Percentiles rank a stretch among this genome's conserved stretches.
These are phyloP conservation scores for Drosophila neocordata DNA, from an alignment of 1,140 invertebrate genomes.

Conservation along the genomic window DNA sequence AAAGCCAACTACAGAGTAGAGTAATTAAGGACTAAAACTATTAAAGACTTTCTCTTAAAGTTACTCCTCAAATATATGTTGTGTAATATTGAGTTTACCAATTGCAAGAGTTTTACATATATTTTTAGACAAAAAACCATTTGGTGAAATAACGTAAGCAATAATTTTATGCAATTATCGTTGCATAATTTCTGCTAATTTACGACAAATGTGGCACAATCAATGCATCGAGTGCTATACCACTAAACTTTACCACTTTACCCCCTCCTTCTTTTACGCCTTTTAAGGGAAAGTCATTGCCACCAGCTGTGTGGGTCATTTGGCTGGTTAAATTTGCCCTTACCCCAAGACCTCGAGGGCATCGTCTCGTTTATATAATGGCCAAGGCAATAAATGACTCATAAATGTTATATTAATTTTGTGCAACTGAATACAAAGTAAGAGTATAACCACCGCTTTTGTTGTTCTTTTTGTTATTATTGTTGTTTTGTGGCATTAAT, in stretches of 20 bases:
- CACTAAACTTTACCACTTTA: neutral
- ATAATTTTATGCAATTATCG: conserved; percentile 53
- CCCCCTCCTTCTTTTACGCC: neutral
- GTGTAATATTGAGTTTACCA: too few relatives aligned
- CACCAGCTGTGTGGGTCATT: conserved; percentile 70
- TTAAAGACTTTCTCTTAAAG: too few relatives aligned
- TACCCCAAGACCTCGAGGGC: neutral
- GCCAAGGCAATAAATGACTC: conserved; percentile 64
- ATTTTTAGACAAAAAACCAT: conserved; percentile 13
- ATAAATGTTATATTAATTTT: conserved; percentile 72
- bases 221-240: conserved; percentile 39
- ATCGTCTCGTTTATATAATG: conserved; percentile 42
- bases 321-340: conserved; percentile 43
- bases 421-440: conserved; percentile 42
- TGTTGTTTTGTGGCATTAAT: conserved; percentile 53
- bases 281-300: conserved; percentile 20
- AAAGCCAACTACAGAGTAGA: too few relatives aligned
- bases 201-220: conserved; percentile 51
- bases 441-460: conserved; percentile 13
- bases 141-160: neutral
- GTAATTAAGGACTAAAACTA: too few relatives aligned
- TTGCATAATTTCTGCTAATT: conserved; percentile 77
- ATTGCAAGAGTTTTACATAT: too few relatives aligned
- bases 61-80: too few relatives aligned
- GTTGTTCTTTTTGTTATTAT: conserved; percentile 17